Evolutionary conservation across 1,140 invertebrate species (phyloP), one percentile per base, ranked within the genome.

Genomic region (Apocrypta bakeri): DNA sequence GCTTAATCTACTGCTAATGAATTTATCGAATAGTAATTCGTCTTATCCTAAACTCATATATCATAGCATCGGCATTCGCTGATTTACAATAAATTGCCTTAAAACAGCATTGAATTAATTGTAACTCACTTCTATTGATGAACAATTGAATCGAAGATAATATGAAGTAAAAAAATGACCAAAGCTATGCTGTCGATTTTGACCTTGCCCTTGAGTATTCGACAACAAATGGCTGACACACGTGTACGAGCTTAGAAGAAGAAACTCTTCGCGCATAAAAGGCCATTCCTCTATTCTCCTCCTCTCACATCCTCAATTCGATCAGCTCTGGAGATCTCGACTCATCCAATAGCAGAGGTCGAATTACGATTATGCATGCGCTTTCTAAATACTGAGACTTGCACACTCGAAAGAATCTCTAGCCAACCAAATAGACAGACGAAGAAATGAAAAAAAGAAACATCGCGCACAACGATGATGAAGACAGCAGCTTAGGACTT

Each of bases 341-440:
- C 29, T 42, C 37, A 68, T 78, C 66, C 63, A 68, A 40, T 11
- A 21, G n/a, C n/a, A n/a, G 72, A 74, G 40, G 42, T 24, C 75
- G n/a, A 79, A 66, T 68, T 29, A 25, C 37, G 77, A 79, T 79
- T 79, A 79, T 69, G 63, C 76, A 31, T 29, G 78, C 78, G 68
- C 66, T 33, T 17, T 17, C 12, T 56, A 56, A 4, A n/a, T 17
- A n/a, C 48, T 21, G 17, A 56, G 33, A 4, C 61, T 25, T 77
- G 11, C 31, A 25, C 76, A 14, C 27, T 6, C 76, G 31, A n/a
- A 56, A 71, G 64, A 68, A 48, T 80, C 24, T 80, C 21, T 27
- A 73, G 42, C 40, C 48, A 31, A 64, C 79, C 69, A 72, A 80
- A 80, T 69, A 80, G 42, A 48, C 48, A 48, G 14, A 48, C 42